These are phyloP conservation scores for Nothocercus julius DNA, from an alignment of 2,113 vertebrate species.

Conservation along the genomic window DNA sequence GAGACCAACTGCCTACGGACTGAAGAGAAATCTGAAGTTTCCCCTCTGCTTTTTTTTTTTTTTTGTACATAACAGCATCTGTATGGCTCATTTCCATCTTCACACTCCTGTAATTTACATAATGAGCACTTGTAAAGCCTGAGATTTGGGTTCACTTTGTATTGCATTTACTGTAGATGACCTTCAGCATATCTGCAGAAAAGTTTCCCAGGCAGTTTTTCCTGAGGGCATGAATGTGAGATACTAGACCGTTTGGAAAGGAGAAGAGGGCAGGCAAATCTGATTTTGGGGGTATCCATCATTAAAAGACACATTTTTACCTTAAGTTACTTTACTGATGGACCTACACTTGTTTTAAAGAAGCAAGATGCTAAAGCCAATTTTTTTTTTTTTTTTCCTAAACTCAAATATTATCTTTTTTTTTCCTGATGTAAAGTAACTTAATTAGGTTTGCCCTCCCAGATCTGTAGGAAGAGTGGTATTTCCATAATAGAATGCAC, in stretches of 20 bases:
- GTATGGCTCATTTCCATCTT: constrained; percentile 59
- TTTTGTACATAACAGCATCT: constrained; percentile 45
- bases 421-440: too few species aligned
- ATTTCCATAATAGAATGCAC: constrained; percentile 28
- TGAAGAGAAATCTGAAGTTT: constrained; percentile 66
- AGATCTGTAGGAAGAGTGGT: not conserved
- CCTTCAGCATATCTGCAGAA: constrained; percentile 61
- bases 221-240: constrained; percentile 29
- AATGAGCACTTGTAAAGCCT: constrained; percentile 69
- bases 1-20: constrained; percentile 3
- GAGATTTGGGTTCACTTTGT: constrained; percentile 54
- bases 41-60: not conserved
- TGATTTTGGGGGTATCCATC: not conserved
- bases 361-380: too few species aligned
- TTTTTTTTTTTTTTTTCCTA: too few species aligned
- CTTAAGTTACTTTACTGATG: too few species aligned
- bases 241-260: not conserved
- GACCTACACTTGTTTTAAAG: too few species aligned
- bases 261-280: not conserved
- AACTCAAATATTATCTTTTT: too few species aligned
- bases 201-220: constrained; percentile 60
- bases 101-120: constrained; percentile 71
- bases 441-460: constrained; percentile 14
- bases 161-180: constrained; percentile 50
- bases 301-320: not conserved